phyloP scores from a whole-genome alignment of 1,140 invertebrate genomes.

The Tetraneura akinire region DNA sequence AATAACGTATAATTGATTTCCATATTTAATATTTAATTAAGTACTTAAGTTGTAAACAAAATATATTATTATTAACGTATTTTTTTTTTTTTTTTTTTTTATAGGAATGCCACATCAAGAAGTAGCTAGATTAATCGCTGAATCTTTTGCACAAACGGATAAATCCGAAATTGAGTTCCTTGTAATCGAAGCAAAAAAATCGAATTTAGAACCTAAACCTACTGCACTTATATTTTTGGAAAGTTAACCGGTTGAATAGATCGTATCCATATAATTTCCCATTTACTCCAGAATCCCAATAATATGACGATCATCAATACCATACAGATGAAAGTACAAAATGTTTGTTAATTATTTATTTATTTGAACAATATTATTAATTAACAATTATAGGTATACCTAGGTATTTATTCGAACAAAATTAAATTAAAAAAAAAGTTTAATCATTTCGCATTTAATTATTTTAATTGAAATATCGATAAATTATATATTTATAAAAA shows the following conservation, averaged over 20 bases:
- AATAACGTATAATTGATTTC: too few species aligned
- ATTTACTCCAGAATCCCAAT: neutral
- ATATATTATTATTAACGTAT: too few species aligned
- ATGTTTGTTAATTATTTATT: constrained; percentile 3
- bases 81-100: neutral
- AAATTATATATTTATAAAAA: neutral
- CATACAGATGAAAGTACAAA: neutral
- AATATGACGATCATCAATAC: neutral
- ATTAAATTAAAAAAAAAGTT: neutral
- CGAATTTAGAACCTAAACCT: constrained; percentile 83
- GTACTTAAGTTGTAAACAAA: too few species aligned
- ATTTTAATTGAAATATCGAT: neutral
- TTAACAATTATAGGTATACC: neutral
- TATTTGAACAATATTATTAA: neutral
- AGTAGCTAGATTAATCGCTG: constrained; percentile 83
- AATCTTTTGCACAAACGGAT: constrained; percentile 83
- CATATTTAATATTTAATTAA: too few species aligned
- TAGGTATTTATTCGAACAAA: neutral
- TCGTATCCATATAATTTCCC: neutral
- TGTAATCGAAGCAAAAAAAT: constrained; percentile 85
- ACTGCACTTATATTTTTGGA: constrained; percentile 84
- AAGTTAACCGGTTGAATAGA: constrained; percentile 68
- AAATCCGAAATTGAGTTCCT: constrained; percentile 86
- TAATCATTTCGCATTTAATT: constrained; percentile 2
- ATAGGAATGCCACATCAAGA: constrained; percentile 72